Evolutionary conservation across 2,888 invertebrate genomes (phyloP).

Genomic region (Pheosia tremula): DNA sequence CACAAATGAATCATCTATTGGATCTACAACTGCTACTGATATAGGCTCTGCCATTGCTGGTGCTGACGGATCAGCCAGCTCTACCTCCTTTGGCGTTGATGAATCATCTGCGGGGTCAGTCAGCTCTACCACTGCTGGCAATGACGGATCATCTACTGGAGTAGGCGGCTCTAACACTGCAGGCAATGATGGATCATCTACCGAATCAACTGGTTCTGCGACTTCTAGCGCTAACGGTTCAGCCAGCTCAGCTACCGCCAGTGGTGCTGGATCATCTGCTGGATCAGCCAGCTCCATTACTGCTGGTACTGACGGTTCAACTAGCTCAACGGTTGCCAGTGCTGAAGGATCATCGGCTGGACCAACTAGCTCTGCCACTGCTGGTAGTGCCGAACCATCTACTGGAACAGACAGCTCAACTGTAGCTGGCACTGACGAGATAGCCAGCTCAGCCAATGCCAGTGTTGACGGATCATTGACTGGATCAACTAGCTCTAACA

Average conservation of each 20-base stretch:
- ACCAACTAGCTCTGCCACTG: not conserved
- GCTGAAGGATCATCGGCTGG: not conserved
- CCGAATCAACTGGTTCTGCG: not conserved
- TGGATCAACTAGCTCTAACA: not conserved
- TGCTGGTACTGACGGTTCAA: not conserved
- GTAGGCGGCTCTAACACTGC: not conserved
- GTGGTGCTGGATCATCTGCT: constrained; percentile 7
- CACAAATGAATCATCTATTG: not conserved
- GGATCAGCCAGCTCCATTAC: constrained; percentile 1
- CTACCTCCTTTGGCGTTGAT: constrained; percentile 9
- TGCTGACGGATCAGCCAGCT: not conserved
- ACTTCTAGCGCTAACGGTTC: not conserved
- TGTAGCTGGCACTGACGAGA: not conserved
- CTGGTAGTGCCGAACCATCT: not conserved
- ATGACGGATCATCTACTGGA: not conserved
- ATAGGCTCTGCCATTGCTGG: not conserved
- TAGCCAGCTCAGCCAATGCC: not conserved
- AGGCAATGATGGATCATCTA: not conserved
- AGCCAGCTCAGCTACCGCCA: constrained; percentile 7
- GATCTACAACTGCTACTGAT: not conserved
- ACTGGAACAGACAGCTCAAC: constrained; percentile 2
- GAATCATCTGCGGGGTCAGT: constrained; percentile 2
- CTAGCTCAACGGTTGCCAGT: constrained; percentile 4
- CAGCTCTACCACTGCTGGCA: not conserved
- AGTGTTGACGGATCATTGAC: constrained; percentile 2